These are phyloP conservation scores for Ochotona curzoniae DNA, from an alignment of 2,113 vertebrate species.

Conservation along the genomic window DNA sequence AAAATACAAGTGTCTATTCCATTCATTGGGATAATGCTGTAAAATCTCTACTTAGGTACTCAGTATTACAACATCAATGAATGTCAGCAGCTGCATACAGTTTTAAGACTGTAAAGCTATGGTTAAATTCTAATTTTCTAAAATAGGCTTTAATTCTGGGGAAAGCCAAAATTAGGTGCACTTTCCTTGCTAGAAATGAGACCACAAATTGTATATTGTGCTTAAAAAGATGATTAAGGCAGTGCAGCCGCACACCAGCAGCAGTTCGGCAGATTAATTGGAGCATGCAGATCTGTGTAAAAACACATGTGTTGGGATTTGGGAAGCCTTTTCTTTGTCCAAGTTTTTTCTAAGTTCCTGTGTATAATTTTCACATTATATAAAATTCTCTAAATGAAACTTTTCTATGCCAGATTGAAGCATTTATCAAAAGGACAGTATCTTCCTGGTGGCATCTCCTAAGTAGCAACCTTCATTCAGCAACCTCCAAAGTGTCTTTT, in stretches of 20 bases:
- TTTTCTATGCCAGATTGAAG: background rate
- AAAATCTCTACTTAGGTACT: conserved; percentile 51
- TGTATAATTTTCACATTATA: conserved; percentile 52
- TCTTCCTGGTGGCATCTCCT: conserved; percentile 12
- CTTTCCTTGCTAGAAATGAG: conserved; percentile 67
- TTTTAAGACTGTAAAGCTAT: conserved; percentile 75
- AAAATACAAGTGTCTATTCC: conserved; percentile 61
- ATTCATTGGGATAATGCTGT: conserved; percentile 59
- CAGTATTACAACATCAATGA: conserved; percentile 70
- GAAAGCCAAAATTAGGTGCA: conserved; percentile 65
- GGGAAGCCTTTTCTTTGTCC: background rate
- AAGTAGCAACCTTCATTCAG: background rate
- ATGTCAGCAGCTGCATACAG: conserved; percentile 66
- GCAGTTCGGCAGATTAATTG: conserved; percentile 72
- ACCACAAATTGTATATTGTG: conserved; percentile 72
- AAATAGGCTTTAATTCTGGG: conserved; percentile 67
- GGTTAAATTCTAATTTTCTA: conserved; percentile 74
- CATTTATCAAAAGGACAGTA: conserved; percentile 42
- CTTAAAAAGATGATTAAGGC: conserved; percentile 74
- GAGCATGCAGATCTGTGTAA: conserved; percentile 78
- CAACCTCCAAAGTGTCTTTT: conserved; percentile 42
- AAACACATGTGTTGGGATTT: conserved; percentile 73
- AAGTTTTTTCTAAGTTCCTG: conserved; percentile 46
- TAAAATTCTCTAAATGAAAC: conserved; percentile 50
- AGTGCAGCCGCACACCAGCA: conserved; percentile 51